Conservation (phyloP, 2,888 invertebrate genomes). For the Bellardia pandia region DNA sequence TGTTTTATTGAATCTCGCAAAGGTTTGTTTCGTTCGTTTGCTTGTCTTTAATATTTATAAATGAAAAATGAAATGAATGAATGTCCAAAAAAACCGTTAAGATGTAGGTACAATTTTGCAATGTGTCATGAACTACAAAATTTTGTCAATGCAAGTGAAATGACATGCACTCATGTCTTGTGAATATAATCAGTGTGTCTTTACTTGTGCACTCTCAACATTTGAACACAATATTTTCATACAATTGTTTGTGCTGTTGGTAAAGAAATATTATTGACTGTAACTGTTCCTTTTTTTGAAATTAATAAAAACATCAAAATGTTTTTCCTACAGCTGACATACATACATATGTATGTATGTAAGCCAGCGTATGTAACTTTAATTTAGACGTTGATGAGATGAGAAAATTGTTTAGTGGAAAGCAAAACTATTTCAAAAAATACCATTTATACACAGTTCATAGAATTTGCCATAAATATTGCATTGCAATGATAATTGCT, state of each 20-base stretch:
- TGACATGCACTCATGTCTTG: slow-evolving; percentile 1
- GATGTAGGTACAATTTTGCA: neutral
- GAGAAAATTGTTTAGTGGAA: neutral
- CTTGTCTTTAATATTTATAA: slow-evolving; percentile 22
- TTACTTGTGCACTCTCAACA: neutral
- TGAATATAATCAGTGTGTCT: neutral
- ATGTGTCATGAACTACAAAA: slow-evolving; percentile 21
- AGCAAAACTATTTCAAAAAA: neutral
- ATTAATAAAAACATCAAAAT: neutral
- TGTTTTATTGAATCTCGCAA: neutral
- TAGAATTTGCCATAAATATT: neutral
- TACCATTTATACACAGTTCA: neutral
- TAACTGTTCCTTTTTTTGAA: neutral
- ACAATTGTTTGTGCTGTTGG: neutral
- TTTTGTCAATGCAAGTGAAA: slow-evolving; percentile 2
- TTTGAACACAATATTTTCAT: neutral
- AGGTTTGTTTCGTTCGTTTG: neutral
- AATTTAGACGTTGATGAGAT: neutral
- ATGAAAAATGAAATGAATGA: too few relatives aligned
- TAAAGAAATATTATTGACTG: neutral
- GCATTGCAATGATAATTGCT: neutral
- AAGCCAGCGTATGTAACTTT: neutral
- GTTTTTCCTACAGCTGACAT: neutral
- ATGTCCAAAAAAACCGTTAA: slow-evolving; percentile 1
- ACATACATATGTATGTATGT: neutral